These are phyloP conservation scores for Camptogramma bilineatum DNA, from an alignment of 2,888 invertebrate species.

Conservation along the genomic window DNA sequence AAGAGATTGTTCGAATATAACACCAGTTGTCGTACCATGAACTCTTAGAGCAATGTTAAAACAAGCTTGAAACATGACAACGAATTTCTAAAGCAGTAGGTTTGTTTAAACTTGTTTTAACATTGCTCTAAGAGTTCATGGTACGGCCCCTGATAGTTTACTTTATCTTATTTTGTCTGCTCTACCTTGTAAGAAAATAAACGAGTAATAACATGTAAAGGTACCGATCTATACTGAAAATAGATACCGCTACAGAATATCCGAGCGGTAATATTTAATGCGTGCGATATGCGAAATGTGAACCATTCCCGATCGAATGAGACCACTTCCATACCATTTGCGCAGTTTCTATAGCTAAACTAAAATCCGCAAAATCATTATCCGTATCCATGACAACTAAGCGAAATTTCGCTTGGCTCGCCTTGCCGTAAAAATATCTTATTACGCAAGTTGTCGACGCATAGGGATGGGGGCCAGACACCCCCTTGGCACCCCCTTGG, in stretches of 20 bases:
- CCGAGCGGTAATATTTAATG: neutral
- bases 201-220: no score
- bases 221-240: neutral
- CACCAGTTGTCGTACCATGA: no score
- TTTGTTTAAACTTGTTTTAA: no score
- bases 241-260: neutral
- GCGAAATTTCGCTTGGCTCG: constrained; percentile 53
- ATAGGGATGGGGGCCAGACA: constrained; percentile 64
- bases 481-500: constrained; percentile 58
- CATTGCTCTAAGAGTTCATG: no score
- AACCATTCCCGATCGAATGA: constrained; percentile 10
- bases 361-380: constrained; percentile 49
- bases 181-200: neutral
- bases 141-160: no score
- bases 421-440: constrained; percentile 71
- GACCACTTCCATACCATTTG: constrained; percentile 26
- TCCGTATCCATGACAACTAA: constrained; percentile 53
- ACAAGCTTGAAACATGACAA: no score
- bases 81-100: no score
- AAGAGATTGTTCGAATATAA: no score
- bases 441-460: constrained; percentile 76
- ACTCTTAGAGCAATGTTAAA: no score
- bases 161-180: neutral
- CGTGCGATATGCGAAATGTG: neutral
- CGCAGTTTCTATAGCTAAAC: constrained; percentile 39